Conservation (phyloP, 2,113 vertebrate genomes). For the Melanotaenia duboulayi region DNA sequence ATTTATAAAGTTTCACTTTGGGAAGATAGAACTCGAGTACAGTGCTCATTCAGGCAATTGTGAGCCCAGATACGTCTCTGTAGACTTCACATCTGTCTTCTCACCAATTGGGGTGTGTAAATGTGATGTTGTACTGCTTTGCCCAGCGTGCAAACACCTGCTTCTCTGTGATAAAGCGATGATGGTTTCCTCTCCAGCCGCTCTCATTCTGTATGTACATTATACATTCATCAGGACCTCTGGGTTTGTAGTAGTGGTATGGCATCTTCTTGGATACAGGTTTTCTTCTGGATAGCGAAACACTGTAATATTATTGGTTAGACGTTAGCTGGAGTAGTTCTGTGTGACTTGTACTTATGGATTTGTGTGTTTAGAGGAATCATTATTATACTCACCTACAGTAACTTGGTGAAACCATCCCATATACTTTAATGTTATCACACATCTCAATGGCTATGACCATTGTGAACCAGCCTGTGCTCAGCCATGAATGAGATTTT, state of each 20-base stretch:
- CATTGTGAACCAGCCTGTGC: conserved; percentile 99
- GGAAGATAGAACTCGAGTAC: not conserved
- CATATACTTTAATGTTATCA: conserved; percentile 93
- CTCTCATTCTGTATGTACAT: conserved; percentile 94
- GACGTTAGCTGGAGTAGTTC: not conserved
- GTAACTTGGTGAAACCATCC: conserved; percentile 94
- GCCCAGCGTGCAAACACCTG: conserved; percentile 95
- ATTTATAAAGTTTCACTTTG: not conserved
- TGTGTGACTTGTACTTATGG: not conserved
- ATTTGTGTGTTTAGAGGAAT: not conserved
- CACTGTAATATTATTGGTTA: not conserved
- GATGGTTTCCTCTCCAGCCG: conserved; percentile 91
- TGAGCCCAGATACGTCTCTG: not conserved
- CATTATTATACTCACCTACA: conserved; percentile 85
- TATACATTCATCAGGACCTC: conserved; percentile 90
- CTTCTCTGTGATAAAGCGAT: conserved; percentile 98
- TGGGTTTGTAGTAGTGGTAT: conserved; percentile 98
- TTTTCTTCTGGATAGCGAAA: conserved; percentile 72
- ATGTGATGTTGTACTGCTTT: conserved; percentile 93
- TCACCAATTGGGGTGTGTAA: conserved; percentile 90
- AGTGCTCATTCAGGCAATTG: not conserved
- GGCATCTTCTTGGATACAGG: conserved; percentile 85
- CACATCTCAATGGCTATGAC: conserved; percentile 94
- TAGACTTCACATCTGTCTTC: not conserved
- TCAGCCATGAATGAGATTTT: conserved; percentile 95